Evolutionary conservation across 1,140 invertebrate genomes (phyloP).

Genomic region (Contarinia nasturtii): DNA sequence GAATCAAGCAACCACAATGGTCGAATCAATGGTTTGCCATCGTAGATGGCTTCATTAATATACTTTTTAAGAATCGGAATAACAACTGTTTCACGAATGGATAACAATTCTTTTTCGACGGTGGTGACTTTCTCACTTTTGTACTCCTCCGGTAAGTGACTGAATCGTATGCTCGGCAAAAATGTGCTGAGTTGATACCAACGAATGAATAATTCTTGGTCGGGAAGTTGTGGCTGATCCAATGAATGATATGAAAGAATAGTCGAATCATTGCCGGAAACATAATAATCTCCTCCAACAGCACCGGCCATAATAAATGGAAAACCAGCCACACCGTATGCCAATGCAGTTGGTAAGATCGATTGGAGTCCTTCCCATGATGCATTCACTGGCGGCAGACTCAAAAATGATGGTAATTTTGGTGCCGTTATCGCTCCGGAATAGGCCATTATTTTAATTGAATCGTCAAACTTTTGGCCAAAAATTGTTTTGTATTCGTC

Average conservation of each 20-base stretch:
- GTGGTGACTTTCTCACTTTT: constrained; percentile 44
- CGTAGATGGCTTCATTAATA: constrained; percentile 50
- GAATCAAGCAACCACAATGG: constrained; percentile 86
- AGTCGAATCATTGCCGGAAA: constrained; percentile 10
- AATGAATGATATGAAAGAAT: constrained; percentile 18
- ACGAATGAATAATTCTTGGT: constrained; percentile 74
- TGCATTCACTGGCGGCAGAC: constrained; percentile 67
- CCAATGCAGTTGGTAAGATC: constrained; percentile 66
- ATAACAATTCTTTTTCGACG: constrained; percentile 53
- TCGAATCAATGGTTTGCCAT: constrained; percentile 64
- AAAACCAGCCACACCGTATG: constrained; percentile 69
- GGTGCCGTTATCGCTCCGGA: constrained; percentile 66
- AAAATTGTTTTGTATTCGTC: constrained; percentile 64
- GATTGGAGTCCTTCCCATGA: constrained; percentile 74
- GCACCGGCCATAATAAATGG: constrained; percentile 84
- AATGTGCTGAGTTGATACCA: constrained; percentile 92
- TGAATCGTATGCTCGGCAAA: constrained; percentile 80
- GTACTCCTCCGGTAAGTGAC: constrained; percentile 72
- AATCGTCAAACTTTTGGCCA: constrained; percentile 38
- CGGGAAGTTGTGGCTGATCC: constrained; percentile 33
- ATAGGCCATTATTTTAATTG: constrained; percentile 55
- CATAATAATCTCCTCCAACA: constrained; percentile 59
- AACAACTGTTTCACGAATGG: constrained; percentile 52
- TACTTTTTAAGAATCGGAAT: constrained; percentile 58
- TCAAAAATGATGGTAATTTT: constrained; percentile 66